Evolutionary conservation across 2,113 vertebrate genomes (phyloP).

Genomic region (Pica pica): DNA sequence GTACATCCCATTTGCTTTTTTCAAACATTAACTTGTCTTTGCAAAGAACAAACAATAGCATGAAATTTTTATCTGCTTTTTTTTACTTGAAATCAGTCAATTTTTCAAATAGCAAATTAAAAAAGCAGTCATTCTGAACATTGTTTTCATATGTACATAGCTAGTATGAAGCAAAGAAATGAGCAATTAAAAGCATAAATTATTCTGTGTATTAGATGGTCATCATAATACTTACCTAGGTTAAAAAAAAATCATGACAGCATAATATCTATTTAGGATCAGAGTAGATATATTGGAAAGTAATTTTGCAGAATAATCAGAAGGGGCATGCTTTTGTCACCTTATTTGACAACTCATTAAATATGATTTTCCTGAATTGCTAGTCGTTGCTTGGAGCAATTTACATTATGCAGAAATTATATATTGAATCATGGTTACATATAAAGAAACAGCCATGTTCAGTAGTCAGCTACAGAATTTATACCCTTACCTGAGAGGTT

Average conservation of each 20-base stretch:
- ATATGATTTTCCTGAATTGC: neutral
- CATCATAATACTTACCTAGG: neutral
- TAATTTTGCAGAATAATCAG: neutral
- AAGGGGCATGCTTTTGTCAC: neutral
- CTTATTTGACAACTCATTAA: neutral
- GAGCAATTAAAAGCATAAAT: neutral
- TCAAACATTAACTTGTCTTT: neutral
- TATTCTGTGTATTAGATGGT: neutral
- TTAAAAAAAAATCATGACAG: neutral
- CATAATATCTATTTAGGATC: neutral
- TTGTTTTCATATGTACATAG: neutral
- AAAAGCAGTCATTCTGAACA: neutral
- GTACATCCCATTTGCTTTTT: neutral
- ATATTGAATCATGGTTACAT: neutral
- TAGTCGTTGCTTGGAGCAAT: neutral
- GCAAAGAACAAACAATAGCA: neutral
- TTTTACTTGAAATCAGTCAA: rapidly evolving
- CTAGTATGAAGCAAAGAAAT: neutral
- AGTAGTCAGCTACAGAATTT: neutral
- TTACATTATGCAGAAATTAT: neutral
- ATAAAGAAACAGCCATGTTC: neutral
- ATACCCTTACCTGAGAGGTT: neutral
- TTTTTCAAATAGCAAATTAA: neutral
- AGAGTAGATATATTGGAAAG: neutral
- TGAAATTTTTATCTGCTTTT: neutral